Conservation (phyloP, 1,140 invertebrate genomes). For the Scaptomyza graminum region DNA sequence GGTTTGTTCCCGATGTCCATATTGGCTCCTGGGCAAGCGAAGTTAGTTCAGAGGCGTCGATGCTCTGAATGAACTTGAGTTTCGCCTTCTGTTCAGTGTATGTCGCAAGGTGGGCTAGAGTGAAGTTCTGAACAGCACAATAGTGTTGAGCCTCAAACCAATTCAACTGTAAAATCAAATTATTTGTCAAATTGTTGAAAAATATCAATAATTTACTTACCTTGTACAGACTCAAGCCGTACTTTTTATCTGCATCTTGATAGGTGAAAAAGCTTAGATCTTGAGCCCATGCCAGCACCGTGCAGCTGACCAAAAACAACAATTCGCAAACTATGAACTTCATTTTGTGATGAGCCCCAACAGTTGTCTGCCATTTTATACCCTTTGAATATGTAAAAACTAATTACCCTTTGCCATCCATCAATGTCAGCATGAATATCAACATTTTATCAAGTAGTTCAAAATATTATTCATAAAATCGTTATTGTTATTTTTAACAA, state of each 20-base stretch:
- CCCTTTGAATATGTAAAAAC: background rate
- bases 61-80: background rate
- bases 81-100: background rate
- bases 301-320: constrained; percentile 12
- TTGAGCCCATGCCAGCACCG: constrained; percentile 11
- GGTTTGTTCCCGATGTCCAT: background rate
- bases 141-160: constrained; percentile 25
- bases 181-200: background rate
- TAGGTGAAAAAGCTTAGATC: background rate
- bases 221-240: background rate
- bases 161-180: background rate
- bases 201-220: background rate
- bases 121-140: background rate
- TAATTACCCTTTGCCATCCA: constrained; percentile 21
- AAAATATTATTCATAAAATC: no score
- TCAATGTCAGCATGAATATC: constrained; percentile 16
- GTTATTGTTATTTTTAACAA: no score
- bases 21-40: background rate
- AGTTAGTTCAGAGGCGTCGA: background rate
- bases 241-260: background rate
- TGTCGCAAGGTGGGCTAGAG: background rate
- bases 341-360: constrained; percentile 19
- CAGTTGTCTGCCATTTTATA: constrained; percentile 12
- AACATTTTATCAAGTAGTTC: no score
- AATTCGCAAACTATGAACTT: constrained; percentile 19